phyloP scores from a whole-genome alignment of 2,113 vertebrate genomes.

The Suncus etruscus region DNA sequence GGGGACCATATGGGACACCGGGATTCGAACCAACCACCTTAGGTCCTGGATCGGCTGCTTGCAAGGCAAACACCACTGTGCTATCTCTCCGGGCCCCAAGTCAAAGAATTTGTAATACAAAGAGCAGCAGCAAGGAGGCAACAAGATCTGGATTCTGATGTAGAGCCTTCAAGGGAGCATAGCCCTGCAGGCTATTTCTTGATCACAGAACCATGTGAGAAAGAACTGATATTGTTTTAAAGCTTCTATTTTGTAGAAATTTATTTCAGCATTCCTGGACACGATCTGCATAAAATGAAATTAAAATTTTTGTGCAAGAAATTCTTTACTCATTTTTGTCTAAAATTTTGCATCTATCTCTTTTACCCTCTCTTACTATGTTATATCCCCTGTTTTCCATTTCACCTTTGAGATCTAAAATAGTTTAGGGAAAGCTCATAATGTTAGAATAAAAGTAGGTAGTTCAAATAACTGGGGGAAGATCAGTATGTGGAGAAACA shows the following conservation, averaged over 20 bases:
- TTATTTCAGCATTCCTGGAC: background rate
- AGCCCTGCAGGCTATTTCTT: background rate
- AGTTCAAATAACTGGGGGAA: background rate
- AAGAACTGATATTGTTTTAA: background rate
- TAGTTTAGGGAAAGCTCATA: background rate
- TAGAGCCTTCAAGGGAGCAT: background rate
- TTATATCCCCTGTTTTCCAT: background rate
- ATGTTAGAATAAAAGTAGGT: background rate
- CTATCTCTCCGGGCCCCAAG: background rate
- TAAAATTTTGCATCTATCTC: background rate
- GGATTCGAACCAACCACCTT: too few species aligned
- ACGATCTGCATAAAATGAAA: conserved; percentile 14
- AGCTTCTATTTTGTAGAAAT: background rate
- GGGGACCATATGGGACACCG: too few species aligned
- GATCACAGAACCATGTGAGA: background rate
- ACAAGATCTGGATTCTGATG: fast-evolving
- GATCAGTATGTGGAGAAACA: background rate
- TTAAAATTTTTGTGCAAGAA: background rate
- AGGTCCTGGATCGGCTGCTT: too few species aligned
- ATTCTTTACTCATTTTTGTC: background rate
- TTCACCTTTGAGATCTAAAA: background rate
- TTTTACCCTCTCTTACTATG: background rate
- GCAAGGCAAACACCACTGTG: too few species aligned
- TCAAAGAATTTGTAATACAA: too few species aligned
- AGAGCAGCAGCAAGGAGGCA: too few species aligned